phyloP scores from a whole-genome alignment of 30 jellyfish, hydroid and myxozoan species.

The Pseudorhiza aurosa region DNA sequence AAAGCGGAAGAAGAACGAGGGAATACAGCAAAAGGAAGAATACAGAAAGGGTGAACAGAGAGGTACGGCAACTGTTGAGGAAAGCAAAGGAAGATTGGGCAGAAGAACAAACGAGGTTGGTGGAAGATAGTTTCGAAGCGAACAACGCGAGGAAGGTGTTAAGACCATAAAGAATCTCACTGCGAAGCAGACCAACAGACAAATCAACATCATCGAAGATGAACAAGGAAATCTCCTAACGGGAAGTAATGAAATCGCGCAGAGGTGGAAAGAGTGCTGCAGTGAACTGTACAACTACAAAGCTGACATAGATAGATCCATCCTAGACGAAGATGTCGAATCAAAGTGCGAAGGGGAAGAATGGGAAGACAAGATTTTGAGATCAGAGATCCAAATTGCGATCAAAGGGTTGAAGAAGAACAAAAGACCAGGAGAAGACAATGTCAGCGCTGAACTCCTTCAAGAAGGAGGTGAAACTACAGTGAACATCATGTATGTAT shows the following conservation, averaged over 20 bases:
- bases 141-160: constrained; percentile 42
- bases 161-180: constrained; percentile 17
- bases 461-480: too few species aligned
- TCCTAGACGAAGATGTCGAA: constrained; percentile 21
- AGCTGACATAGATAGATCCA: too few species aligned
- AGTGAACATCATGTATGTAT: too few species aligned
- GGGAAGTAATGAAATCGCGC: constrained; percentile 14
- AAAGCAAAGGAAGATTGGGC: too few species aligned
- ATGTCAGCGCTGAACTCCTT: constrained; percentile 44
- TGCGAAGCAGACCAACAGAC: too few species aligned
- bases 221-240: constrained; percentile 47
- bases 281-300: constrained; percentile 25
- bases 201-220: constrained; percentile 9
- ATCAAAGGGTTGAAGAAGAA: too few species aligned
- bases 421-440: constrained; percentile 53
- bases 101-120: constrained; percentile 13
- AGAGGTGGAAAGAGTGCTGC: too few species aligned
- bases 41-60: constrained; percentile 21
- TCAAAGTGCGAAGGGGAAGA: constrained; percentile 12
- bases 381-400: constrained; percentile 35
- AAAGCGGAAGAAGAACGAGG: too few species aligned
- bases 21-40: constrained; percentile 5
- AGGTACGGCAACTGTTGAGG: constrained; percentile 17
- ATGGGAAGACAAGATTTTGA: constrained; percentile 24
- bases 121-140: neutral